A percentile compares a stretch with the other conserved stretches of the same genome.
Evolutionary conservation across 2,888 invertebrate genomes (phyloP).

Genomic region (Boloria selene): DNA sequence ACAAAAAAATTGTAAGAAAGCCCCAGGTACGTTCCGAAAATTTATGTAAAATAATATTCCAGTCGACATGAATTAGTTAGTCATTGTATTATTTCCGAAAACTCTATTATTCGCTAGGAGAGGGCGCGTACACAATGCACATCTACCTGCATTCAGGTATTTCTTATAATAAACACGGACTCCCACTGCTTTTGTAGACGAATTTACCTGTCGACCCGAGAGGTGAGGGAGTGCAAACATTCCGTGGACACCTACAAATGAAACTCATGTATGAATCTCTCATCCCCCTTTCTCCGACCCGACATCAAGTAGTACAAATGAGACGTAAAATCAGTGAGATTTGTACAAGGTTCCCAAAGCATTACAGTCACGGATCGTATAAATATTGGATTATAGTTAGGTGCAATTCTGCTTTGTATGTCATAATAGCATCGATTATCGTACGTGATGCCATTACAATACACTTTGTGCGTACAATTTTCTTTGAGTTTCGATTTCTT

Average conservation of each 20-base stretch:
- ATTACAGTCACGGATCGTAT: slow-evolving; percentile 72
- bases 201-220: slow-evolving; percentile 71
- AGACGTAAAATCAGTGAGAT: slow-evolving; percentile 43
- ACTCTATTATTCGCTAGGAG: slow-evolving; percentile 72
- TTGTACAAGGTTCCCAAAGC: slow-evolving; percentile 47
- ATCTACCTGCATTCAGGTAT: slow-evolving; percentile 75
- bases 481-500: slow-evolving; percentile 70
- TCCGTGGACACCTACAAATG: slow-evolving; percentile 59
- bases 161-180: slow-evolving; percentile 71
- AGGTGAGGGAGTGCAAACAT: slow-evolving; percentile 71
- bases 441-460: slow-evolving; percentile 82
- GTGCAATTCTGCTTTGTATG: slow-evolving; percentile 77
- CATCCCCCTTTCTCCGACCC: slow-evolving; percentile 46
- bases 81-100: slow-evolving; percentile 80
- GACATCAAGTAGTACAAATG: slow-evolving; percentile 37
- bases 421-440: slow-evolving; percentile 80
- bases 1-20: slow-evolving; percentile 53
- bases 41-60: slow-evolving; percentile 66
- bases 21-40: slow-evolving; percentile 71
- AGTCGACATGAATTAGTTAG: slow-evolving; percentile 76
- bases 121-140: slow-evolving; percentile 69
- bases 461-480: slow-evolving; percentile 64
- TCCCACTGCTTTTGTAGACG: slow-evolving; percentile 72
- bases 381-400: slow-evolving; percentile 81
- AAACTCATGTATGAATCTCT: slow-evolving; percentile 41